A percentile compares a stretch with the other conserved stretches of the same genome.
These are phyloP conservation scores for Galerucella calmariensis DNA, from an alignment of 2,888 invertebrate species.

Conservation along the genomic window DNA sequence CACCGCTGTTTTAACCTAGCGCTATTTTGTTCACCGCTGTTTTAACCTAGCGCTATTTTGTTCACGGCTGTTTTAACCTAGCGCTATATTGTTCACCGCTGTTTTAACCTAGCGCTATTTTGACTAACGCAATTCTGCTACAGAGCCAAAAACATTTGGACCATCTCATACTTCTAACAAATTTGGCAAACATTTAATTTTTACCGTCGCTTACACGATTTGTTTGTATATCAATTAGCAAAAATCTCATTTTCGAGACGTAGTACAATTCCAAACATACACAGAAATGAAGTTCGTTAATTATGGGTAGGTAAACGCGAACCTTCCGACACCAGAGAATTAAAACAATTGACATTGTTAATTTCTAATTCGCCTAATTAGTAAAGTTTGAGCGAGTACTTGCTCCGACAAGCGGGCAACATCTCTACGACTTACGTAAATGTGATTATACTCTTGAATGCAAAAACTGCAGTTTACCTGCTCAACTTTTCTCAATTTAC, in stretches of 20 bases:
- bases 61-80: too few species aligned
- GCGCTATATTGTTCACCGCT: too few species aligned
- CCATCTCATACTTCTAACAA: too few species aligned
- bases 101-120: too few species aligned
- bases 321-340: conserved; percentile 5
- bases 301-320: background rate
- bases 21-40: too few species aligned
- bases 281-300: background rate
- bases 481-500: conserved; percentile 16
- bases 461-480: conserved; percentile 21
- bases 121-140: too few species aligned
- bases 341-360: conserved; percentile 22
- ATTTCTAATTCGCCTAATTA: conserved; percentile 24
- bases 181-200: too few species aligned
- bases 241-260: background rate
- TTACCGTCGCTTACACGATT: too few species aligned
- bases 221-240: background rate
- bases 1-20: too few species aligned
- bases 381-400: conserved; percentile 22
- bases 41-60: too few species aligned
- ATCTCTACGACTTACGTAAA: conserved; percentile 13
- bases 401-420: background rate
- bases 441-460: conserved; percentile 9
- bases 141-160: too few species aligned
- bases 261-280: background rate